Base-by-base conservation (phyloP, 2,888 invertebrate species). In the Hipparchia semele region DNA sequence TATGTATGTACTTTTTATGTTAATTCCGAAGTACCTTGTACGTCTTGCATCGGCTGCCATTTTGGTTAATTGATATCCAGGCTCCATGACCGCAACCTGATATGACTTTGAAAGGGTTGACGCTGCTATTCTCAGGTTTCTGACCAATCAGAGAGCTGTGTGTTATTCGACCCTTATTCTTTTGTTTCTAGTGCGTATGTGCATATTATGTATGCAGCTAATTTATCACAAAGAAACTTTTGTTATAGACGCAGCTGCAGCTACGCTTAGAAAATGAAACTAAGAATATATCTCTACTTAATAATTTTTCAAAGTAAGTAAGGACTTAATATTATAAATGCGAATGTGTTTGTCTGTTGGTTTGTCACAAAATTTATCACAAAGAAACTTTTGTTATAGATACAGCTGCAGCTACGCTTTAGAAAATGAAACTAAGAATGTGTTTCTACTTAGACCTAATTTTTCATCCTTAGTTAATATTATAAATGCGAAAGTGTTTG, bases 41-140 rank as follows among this genome's bases (percentile, higher is more conserved):
- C 64, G 64, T 65, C 71, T 73, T 68, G 72, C 68, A 73, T 66
- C 73, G 70, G 79, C 84, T 80, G 84, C 84, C 84, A 85, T 85
- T 80, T 84, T 84, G 79, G 82, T 81, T 81, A 84, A 84, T 79
- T 80, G 83, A 84, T 84, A 83, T 80, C 79, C 76, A 75, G 79
- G 82, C 81, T 84, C 84, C 81, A 82, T 85, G 80, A 81, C 84
- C 77, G 84, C 75, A 84, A 85, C 76, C 70, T 78, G 82, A 85
- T 79, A 82, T 81, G 75, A 77, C 75, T 73, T 71, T 76, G 77
- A 79, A 80, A 81, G 84, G 84, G 84, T 81, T 81, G 80, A 79
- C 79, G 77, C 78, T 72, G 75, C 79, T 77, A 79, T 80, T 81
- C 79, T 81, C 77, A 70, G 76, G 76, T 76, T 74, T 74, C 76